These are phyloP conservation scores for Jacana jacana DNA, from an alignment of 2,113 vertebrate genomes.

Conservation along the genomic window DNA sequence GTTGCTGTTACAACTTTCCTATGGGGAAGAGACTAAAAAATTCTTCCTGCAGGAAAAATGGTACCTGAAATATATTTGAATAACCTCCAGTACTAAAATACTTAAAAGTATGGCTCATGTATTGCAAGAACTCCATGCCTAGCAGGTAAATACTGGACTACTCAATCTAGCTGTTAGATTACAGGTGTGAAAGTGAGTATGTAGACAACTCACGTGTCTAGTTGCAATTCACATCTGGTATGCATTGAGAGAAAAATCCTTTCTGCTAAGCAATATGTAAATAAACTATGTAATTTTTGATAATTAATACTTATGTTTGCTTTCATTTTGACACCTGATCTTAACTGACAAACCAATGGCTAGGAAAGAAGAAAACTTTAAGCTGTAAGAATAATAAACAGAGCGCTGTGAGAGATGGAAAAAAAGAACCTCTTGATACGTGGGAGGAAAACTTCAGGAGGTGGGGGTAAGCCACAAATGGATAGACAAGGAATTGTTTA, in stretches of 20 bases:
- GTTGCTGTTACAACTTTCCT: background rate
- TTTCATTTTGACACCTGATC: conserved; percentile 20
- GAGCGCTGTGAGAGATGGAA: background rate
- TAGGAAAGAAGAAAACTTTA: conserved; percentile 8
- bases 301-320: conserved; percentile 15
- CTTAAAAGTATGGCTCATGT: background rate
- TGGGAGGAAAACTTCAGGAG: background rate
- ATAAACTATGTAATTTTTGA: conserved; percentile 3
- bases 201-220: background rate
- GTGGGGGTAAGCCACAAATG: background rate
- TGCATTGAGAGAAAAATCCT: background rate
- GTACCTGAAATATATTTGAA: background rate
- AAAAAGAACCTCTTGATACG: background rate
- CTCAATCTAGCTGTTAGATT: background rate
- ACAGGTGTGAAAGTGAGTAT: conserved; percentile 3
- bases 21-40: background rate
- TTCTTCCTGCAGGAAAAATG: background rate
- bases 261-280: conserved; percentile 4
- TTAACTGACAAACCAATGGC: background rate
- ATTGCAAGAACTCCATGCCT: background rate
- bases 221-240: background rate
- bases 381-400: conserved; percentile 39
- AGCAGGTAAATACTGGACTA: conserved; percentile 38
- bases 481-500: background rate
- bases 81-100: background rate